These are phyloP conservation scores for Hippocampus barbouri DNA, from an alignment of 2,113 vertebrate genomes.

Conservation along the genomic window DNA sequence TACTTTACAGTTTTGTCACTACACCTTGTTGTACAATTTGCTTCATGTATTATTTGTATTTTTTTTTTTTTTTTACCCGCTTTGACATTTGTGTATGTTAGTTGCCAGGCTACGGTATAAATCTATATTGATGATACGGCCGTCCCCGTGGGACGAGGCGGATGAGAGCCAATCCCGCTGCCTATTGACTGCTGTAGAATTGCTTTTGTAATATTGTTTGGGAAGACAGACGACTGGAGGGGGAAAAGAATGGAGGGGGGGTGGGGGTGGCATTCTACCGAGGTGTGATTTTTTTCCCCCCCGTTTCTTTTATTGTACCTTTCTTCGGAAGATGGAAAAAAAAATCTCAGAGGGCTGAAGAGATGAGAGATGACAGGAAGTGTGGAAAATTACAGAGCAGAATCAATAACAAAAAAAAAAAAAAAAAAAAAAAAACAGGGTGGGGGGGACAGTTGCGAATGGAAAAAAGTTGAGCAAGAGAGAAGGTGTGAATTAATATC, in stretches of 20 bases:
- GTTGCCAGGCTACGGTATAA: slow-evolving; percentile 68
- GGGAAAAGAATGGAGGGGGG: slow-evolving; percentile 18
- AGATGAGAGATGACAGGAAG: slow-evolving; percentile 27
- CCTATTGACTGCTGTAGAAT: slow-evolving; percentile 73
- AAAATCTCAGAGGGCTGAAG: slow-evolving; percentile 26
- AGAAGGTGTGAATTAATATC: neutral
- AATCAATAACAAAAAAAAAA: slow-evolving; percentile 24
- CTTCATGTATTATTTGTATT: slow-evolving; percentile 56
- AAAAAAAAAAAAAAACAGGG: neutral
- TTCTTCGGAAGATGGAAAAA: slow-evolving; percentile 20
- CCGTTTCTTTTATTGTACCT: slow-evolving; percentile 52
- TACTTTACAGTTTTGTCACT: slow-evolving; percentile 16
- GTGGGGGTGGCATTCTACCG: slow-evolving; percentile 22
- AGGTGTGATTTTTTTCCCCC: slow-evolving; percentile 38
- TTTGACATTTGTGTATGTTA: slow-evolving; percentile 76
- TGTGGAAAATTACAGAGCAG: slow-evolving; percentile 6
- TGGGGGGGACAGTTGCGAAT: slow-evolving; percentile 6
- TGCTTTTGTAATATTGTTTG: slow-evolving; percentile 78
- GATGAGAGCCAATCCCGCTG: slow-evolving; percentile 68
- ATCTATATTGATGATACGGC: slow-evolving; percentile 77
- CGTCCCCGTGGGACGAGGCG: slow-evolving; percentile 60
- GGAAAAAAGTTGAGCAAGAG: slow-evolving; percentile 7
- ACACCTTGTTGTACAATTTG: slow-evolving; percentile 63
- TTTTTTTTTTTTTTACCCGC: slow-evolving; percentile 30
- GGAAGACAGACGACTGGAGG: slow-evolving; percentile 65